Conservation (phyloP, 2,113 vertebrate genomes). For the Tenrec ecaudatus region DNA sequence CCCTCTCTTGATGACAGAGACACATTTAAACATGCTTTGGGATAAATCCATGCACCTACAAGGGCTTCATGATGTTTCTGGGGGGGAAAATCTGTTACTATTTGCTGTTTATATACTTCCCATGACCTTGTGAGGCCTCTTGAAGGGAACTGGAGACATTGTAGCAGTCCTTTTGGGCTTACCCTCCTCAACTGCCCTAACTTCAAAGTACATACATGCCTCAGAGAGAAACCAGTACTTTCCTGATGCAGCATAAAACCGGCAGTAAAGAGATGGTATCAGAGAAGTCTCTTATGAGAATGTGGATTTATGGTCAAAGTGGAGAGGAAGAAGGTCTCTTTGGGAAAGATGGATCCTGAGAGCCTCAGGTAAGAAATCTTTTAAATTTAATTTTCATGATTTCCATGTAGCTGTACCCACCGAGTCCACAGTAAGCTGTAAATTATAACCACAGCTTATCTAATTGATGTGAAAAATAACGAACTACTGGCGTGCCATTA, state of each 20-base stretch:
- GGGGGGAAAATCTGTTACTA: too few species aligned
- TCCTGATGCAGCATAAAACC: neutral
- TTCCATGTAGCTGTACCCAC: neutral
- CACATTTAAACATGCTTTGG: too few species aligned
- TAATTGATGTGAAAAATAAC: slow-evolving; percentile 6
- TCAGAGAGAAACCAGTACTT: neutral
- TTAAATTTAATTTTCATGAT: slow-evolving; percentile 16
- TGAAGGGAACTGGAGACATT: too few species aligned
- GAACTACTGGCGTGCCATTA: neutral
- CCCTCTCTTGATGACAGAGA: too few species aligned
- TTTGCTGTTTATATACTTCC: too few species aligned
- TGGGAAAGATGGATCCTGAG: neutral
- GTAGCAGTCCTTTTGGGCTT: too few species aligned
- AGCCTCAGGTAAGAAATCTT: neutral
- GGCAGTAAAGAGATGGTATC: neutral
- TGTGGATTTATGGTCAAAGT: neutral
- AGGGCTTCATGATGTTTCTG: too few species aligned
- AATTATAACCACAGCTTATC: neutral
- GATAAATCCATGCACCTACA: too few species aligned
- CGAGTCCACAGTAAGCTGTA: neutral
- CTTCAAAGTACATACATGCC: slow-evolving; percentile 1
- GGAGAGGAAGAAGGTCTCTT: neutral
- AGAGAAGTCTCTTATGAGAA: neutral
- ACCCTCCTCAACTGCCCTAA: neutral
- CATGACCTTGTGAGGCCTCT: too few species aligned